Conservation (phyloP, 2,888 invertebrate species). For the Acanthosepion lycidas region DNA sequence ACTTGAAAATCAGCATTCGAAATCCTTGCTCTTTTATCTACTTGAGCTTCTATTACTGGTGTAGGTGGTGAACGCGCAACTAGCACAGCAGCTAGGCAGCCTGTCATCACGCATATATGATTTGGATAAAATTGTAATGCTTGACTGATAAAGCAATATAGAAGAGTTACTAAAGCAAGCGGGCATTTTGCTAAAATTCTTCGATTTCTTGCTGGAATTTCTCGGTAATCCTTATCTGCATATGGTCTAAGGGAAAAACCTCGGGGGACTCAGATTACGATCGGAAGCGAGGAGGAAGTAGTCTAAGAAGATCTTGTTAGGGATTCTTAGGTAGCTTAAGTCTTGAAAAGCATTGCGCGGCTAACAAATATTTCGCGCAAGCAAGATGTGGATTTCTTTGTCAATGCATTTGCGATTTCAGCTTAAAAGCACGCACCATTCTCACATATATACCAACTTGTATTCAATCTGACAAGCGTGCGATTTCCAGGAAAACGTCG, state of each 20-base stretch:
- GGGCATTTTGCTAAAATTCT: neutral
- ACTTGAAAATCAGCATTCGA: too few relatives aligned
- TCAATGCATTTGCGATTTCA: slow-evolving; percentile 12
- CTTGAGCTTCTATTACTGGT: too few relatives aligned
- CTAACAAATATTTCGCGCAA: neutral
- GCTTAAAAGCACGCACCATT: neutral
- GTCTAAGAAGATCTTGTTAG: neutral
- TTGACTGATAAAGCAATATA: neutral
- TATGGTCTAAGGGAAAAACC: slow-evolving; percentile 17
- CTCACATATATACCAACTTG: neutral
- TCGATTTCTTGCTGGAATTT: neutral
- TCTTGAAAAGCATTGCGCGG: neutral
- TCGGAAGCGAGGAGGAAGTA: neutral
- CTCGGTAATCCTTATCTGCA: neutral
- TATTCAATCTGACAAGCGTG: neutral
- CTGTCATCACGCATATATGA: too few relatives aligned
- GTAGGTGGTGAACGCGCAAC: too few relatives aligned
- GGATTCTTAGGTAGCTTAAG: neutral
- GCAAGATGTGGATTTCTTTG: neutral
- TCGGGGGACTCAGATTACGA: neutral
- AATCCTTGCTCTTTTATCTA: too few relatives aligned
- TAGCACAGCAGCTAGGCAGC: too few relatives aligned
- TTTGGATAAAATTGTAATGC: neutral
- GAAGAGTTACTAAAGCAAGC: neutral
- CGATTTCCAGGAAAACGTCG: neutral